Conservation (phyloP, 2,888 invertebrate species). For the Tanytarsus gracilentus region DNA sequence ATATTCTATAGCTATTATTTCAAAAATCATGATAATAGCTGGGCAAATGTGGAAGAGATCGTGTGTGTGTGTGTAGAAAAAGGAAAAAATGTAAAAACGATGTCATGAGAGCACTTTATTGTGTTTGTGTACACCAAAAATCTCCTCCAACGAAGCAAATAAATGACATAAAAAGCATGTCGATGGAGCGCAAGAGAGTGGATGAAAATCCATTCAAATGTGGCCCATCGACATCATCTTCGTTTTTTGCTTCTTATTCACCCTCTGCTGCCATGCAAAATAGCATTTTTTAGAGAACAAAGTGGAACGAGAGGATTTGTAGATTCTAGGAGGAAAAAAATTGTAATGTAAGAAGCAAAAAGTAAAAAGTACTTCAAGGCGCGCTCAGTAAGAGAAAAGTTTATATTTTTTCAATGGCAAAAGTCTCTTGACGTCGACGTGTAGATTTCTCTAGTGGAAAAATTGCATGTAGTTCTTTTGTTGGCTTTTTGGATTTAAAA, state of each 20-base stretch:
- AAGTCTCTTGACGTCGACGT: conserved; percentile 4
- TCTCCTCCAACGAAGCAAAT: neutral
- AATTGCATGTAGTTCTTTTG: neutral
- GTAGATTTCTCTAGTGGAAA: neutral
- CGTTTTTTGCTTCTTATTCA: neutral
- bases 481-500: neutral
- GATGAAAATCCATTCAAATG: neutral
- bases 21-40: too few species aligned
- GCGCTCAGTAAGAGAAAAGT: neutral
- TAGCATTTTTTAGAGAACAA: neutral
- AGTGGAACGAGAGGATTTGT: conserved; percentile 3
- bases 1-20: too few species aligned
- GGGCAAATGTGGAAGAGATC: too few species aligned
- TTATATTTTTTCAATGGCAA: neutral
- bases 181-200: neutral
- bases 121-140: too few species aligned
- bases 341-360: neutral
- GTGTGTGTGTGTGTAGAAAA: too few species aligned
- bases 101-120: too few species aligned
- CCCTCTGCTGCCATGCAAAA: conserved; percentile 20
- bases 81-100: too few species aligned
- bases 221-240: neutral
- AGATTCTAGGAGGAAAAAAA: neutral
- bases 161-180: conserved; percentile 12
- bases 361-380: neutral